Percentiles rank a stretch among this genome's conserved stretches.
Evolutionary conservation across 2,113 vertebrate species (phyloP).

Genomic region (Eudyptes chrysolophus): DNA sequence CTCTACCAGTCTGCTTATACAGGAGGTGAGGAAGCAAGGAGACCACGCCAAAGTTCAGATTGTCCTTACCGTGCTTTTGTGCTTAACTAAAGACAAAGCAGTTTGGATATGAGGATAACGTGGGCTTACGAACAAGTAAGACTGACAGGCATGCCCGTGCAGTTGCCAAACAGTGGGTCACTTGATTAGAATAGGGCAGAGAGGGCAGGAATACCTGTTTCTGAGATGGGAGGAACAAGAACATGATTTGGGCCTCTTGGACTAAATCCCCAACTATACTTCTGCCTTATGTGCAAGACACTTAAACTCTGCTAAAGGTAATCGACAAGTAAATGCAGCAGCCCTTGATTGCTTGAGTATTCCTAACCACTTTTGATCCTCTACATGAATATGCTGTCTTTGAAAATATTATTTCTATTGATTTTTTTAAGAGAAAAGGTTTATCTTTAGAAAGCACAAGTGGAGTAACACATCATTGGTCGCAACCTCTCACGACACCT

Average conservation of each 20-base stretch:
- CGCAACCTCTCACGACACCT: background rate
- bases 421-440: background rate
- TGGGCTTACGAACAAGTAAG: background rate
- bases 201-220: background rate
- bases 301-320: background rate
- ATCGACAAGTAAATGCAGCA: background rate
- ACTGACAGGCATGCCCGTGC: background rate
- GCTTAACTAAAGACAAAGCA: background rate
- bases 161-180: background rate
- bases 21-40: background rate
- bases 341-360: background rate
- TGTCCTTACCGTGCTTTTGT: background rate
- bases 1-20: background rate
- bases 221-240: background rate
- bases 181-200: background rate
- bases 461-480: background rate
- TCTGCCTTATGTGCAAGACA: background rate
- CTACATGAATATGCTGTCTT: background rate
- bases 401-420: background rate
- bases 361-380: background rate
- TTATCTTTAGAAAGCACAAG: background rate
- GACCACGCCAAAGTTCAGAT: background rate
- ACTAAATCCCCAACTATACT: background rate
- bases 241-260: background rate
- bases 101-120: background rate